Conservation (phyloP, 2,113 vertebrate genomes). For the Poeciliopsis turrubarensis region DNA sequence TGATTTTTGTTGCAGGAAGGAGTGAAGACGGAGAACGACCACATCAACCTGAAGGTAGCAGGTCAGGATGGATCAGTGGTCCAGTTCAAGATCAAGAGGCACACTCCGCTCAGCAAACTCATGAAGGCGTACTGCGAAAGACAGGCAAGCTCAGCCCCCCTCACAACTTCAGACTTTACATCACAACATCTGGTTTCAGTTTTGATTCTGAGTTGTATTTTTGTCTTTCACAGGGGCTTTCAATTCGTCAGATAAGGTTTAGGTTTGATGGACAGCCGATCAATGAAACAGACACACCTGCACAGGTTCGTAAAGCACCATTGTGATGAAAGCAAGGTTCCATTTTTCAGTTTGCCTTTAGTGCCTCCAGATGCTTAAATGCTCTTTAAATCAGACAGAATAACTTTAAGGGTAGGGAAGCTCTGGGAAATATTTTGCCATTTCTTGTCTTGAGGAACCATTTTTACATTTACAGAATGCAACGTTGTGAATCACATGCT, state of each 20-base stretch:
- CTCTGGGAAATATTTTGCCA: too few relatives aligned
- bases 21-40: constrained; percentile 89
- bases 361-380: too few relatives aligned
- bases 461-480: too few relatives aligned
- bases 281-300: constrained; percentile 81
- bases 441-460: too few relatives aligned
- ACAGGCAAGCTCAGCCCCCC: constrained; percentile 76
- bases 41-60: constrained; percentile 90
- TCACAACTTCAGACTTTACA: not conserved
- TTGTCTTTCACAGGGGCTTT: constrained; percentile 72
- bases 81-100: constrained; percentile 92
- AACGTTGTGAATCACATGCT: too few relatives aligned
- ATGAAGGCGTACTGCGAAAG: constrained; percentile 93
- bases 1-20: constrained; percentile 79
- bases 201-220: not conserved
- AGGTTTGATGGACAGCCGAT: constrained; percentile 83
- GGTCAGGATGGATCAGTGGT: constrained; percentile 90
- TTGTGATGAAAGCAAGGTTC: not conserved
- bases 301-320: constrained; percentile 74
- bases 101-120: constrained; percentile 88
- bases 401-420: too few relatives aligned
- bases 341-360: not conserved
- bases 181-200: not conserved
- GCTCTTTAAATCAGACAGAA: too few relatives aligned
- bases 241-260: constrained; percentile 83